Evolutionary conservation across 1,140 invertebrate species (phyloP), one percentile per base, ranked within the genome.

Genomic region (Drosophila kepulauana): DNA sequence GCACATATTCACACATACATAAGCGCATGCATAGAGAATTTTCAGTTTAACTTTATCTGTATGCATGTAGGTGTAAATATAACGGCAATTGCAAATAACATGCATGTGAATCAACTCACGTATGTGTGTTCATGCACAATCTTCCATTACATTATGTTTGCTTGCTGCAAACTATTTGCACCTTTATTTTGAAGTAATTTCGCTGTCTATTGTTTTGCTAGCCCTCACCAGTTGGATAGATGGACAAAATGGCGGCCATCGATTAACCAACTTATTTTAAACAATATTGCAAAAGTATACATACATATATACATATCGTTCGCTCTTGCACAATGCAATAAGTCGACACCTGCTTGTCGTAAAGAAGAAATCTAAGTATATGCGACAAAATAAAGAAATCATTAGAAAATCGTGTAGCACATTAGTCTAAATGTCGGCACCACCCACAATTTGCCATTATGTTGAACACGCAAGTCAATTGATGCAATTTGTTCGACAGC

Each of bases 391-490:
- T 88, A 79, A 85, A 89, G 81, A 89, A 68, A 86, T 89, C 85
- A 89, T 89, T 89, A 85, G 86, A 85, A 89, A 85, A 81, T 89
- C 86, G 78, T 89, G 85, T 89, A 85, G 71, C 78, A 70, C 85
- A 89, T 90, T 90, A 81, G 82, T 89, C 78, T 54, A 74, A 67
- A 78, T 90, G 85, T 84, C 85, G 64, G 70, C 78, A 63, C 82
- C 85, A 79, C 65, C 75, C 78, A 85, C 75, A 79, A 81, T 81
- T 77, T 90, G 81, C 81, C 82, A 90, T 91, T 87, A 91, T 82
- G 82, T 91, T 82, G 78, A 91, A 90, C 87, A 90, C 88, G 87
- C 76, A 82, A 90, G 87, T 90, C 87, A 90, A 90, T 90, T 90
- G 87, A 90, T 89, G 87, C 87, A 90, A 90, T 90, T 90, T 90